phyloP scores from a whole-genome alignment of 2,888 invertebrate species.

The Odontothrips loti region DNA sequence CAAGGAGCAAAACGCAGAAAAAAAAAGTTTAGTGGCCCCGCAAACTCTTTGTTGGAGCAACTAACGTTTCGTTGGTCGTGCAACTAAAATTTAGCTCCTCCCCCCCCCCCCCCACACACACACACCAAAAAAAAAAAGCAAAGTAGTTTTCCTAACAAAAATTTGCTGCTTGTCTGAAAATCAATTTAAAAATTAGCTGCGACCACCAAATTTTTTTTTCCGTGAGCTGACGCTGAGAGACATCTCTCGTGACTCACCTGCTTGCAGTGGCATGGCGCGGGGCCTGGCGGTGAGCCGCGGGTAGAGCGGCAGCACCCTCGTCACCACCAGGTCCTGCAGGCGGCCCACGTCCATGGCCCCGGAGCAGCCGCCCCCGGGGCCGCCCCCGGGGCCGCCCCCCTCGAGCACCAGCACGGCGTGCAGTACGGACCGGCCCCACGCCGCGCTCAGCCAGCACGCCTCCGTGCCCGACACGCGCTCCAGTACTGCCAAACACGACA shows the following conservation, averaged over 20 bases:
- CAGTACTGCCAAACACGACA: neutral
- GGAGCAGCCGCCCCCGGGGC: slow-evolving; percentile 32
- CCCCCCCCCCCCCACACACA: no score
- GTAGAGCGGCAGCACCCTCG: slow-evolving; percentile 47
- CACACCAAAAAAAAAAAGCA: no score
- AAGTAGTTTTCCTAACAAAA: no score
- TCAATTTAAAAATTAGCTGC: no score
- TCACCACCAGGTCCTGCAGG: slow-evolving; percentile 48
- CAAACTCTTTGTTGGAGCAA: no score
- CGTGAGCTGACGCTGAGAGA: no score
- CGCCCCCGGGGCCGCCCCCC: slow-evolving; percentile 32
- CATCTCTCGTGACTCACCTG: slow-evolving; percentile 31
- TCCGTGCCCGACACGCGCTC: slow-evolving; percentile 47
- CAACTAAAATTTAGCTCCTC: no score
- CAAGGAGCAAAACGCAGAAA: no score
- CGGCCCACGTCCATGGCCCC: slow-evolving; percentile 45
- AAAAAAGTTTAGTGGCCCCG: no score
- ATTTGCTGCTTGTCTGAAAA: no score
- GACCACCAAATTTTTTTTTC: no score
- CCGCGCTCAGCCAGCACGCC: slow-evolving; percentile 48
- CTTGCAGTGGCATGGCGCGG: slow-evolving; percentile 38
- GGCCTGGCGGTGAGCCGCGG: slow-evolving; percentile 49
- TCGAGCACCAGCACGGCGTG: slow-evolving; percentile 52
- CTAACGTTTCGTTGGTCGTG: no score
- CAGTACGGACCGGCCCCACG: slow-evolving; percentile 45